Conservation (phyloP, 2,113 vertebrate species). For the Aphyosemion australe region DNA sequence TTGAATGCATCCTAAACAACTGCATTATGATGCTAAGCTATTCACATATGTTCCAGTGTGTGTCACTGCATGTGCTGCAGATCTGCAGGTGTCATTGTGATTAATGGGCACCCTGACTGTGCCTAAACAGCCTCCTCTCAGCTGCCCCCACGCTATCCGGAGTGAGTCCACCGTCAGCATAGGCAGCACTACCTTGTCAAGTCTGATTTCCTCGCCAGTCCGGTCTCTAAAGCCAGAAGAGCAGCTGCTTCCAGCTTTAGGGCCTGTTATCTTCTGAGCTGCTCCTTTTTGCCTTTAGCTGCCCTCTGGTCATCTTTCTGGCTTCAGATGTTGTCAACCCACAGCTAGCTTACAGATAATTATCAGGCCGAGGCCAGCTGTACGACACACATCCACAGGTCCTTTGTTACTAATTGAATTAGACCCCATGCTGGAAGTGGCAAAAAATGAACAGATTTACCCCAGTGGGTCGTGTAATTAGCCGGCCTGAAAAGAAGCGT, state of each 20-base stretch:
- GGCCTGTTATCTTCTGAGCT: slow-evolving; percentile 46
- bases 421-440: slow-evolving; percentile 61
- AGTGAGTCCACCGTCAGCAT: slow-evolving; percentile 31
- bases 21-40: slow-evolving; percentile 6
- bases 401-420: slow-evolving; percentile 69
- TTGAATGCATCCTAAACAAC: slow-evolving; percentile 8
- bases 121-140: slow-evolving; percentile 36
- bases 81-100: slow-evolving; percentile 39
- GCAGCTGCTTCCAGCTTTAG: slow-evolving; percentile 57
- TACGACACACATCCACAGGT: slow-evolving; percentile 56
- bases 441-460: too few species aligned
- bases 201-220: slow-evolving; percentile 44
- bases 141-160: slow-evolving; percentile 29
- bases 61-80: slow-evolving; percentile 12
- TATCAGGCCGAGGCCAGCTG: slow-evolving; percentile 59
- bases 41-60: slow-evolving; percentile 22
- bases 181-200: slow-evolving; percentile 58
- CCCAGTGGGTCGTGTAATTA: slow-evolving; percentile 55
- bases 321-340: slow-evolving; percentile 51
- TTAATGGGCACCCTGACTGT: slow-evolving; percentile 41
- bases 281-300: slow-evolving; percentile 53
- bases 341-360: slow-evolving; percentile 65
- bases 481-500: slow-evolving; percentile 26
- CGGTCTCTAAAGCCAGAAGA: slow-evolving; percentile 12
- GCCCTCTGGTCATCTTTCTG: slow-evolving; percentile 47